Conservation (phyloP, 2,113 vertebrate species). For the Chaenogobius annularis region DNA sequence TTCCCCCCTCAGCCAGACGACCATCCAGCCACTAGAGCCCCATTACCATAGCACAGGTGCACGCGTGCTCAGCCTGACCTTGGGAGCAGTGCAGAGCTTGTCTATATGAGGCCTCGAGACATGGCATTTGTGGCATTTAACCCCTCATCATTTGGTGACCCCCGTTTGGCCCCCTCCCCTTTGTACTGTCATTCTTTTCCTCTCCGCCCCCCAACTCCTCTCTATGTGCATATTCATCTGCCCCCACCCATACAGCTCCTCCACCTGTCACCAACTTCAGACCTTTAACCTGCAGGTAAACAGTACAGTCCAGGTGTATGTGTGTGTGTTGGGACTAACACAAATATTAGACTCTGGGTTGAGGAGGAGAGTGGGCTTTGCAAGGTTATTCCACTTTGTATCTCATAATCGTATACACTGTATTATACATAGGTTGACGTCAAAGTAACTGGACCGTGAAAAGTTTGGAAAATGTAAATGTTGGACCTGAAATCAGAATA, state of each 20-base stretch:
- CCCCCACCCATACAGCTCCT: slow-evolving; percentile 45
- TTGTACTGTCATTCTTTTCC: slow-evolving; percentile 55
- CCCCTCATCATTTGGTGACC: slow-evolving; percentile 67
- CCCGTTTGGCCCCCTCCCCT: slow-evolving; percentile 48
- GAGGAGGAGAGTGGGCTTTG: slow-evolving; percentile 54
- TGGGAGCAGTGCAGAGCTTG: slow-evolving; percentile 69
- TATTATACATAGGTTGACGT: slow-evolving; percentile 55
- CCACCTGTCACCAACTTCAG: slow-evolving; percentile 65
- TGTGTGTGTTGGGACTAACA: slow-evolving; percentile 38
- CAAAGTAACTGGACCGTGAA: slow-evolving; percentile 50
- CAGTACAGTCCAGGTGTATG: slow-evolving; percentile 50
- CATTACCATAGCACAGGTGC: slow-evolving; percentile 65
- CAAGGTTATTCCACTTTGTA: slow-evolving; percentile 77
- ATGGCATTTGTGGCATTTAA: slow-evolving; percentile 76
- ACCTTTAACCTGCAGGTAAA: slow-evolving; percentile 72
- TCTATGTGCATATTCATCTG: slow-evolving; percentile 64
- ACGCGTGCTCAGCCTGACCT: slow-evolving; percentile 69
- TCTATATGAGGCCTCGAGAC: slow-evolving; percentile 73
- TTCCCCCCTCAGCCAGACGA: slow-evolving; percentile 22
- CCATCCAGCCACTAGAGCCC: slow-evolving; percentile 24
- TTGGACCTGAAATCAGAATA: slow-evolving; percentile 13
- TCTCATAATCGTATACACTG: slow-evolving; percentile 70
- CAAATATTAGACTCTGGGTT: slow-evolving; percentile 24
- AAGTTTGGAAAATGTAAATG: slow-evolving; percentile 19
- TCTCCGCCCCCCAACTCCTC: slow-evolving; percentile 34